Base-by-base conservation (phyloP, 1,140 invertebrate species). In the Leptonema lineaticorne region DNA sequence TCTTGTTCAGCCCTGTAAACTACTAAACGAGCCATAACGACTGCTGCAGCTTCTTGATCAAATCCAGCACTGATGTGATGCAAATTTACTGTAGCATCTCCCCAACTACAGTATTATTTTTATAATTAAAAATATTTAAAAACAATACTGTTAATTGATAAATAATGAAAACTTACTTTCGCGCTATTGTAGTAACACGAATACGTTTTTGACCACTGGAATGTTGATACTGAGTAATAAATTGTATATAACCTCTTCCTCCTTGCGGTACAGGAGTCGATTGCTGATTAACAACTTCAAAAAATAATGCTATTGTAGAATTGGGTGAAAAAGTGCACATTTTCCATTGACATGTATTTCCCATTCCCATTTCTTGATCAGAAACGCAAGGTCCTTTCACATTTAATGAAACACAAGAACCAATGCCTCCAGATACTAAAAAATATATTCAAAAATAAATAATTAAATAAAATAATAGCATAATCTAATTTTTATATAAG, bases 171-270 rank as follows among this genome's bases (percentile, higher is more conserved):
- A 83, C 86, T 84, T 83, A 97, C 91, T 97, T 97, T 80, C 98
- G 87, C 28, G 95, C 94, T 16, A 99, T 84, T 1, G 98, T 99
- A 22, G 97, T 99, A 11, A 99, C 98, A 48, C 98, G 83, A 65
- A 99, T 94, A 72, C 96, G 87, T 60, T 92, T 87, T 77, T 98
- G 94, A 2, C 98, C 97, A 82, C 90, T 95, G n/a, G 95, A 91
- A 81, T 99, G 97, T 80, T 98, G 96, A 83, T 98, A 99, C 75
- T 98, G 94, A 3, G 96, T 99, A 46, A 99, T 97, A 77, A 99
- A 97, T 80, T 99, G 98, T 66, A 99, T 90, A 76, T 94, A 98
- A 0, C 96, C 97, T 58, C 94, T 84, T 0, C 96, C 95, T 48
- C 96, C 96, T 81, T 97, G 95, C 0, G 96, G 96, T 72, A 98